A percentile compares a stretch with the other conserved stretches of the same genome.
Conservation (phyloP, 2,113 vertebrate species). For the Carassius carassius region DNA sequence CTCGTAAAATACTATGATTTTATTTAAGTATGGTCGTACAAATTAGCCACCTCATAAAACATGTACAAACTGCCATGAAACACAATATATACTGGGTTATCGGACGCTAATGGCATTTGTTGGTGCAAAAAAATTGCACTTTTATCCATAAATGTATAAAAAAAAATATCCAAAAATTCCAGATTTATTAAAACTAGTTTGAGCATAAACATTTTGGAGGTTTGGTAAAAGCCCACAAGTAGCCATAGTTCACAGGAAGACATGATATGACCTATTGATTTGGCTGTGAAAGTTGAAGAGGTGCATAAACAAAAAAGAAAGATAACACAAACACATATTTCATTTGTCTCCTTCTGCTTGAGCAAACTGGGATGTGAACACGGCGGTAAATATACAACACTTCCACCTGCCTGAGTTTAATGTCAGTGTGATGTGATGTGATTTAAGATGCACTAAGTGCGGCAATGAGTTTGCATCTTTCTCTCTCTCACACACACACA, state of each 20-base stretch:
- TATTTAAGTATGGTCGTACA: no score
- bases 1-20: no score
- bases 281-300: neutral
- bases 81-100: neutral
- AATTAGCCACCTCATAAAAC: no score
- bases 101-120: neutral
- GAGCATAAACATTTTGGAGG: neutral
- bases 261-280: neutral
- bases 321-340: neutral
- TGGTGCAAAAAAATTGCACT: neutral
- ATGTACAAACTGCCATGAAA: no score
- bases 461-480: slow-evolving; percentile 12
- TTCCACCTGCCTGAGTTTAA: slow-evolving; percentile 21
- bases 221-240: neutral
- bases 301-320: neutral
- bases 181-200: neutral
- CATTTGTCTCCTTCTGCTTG: neutral
- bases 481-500: neutral
- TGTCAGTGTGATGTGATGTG: slow-evolving; percentile 19
- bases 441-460: slow-evolving; percentile 4
- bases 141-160: neutral
- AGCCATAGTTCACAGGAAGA: neutral
- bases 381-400: neutral
- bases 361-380: neutral
- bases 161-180: neutral